These are phyloP conservation scores for Lepeophtheirus nordmannii DNA, from an alignment of 2,888 invertebrate species.

Conservation along the genomic window DNA sequence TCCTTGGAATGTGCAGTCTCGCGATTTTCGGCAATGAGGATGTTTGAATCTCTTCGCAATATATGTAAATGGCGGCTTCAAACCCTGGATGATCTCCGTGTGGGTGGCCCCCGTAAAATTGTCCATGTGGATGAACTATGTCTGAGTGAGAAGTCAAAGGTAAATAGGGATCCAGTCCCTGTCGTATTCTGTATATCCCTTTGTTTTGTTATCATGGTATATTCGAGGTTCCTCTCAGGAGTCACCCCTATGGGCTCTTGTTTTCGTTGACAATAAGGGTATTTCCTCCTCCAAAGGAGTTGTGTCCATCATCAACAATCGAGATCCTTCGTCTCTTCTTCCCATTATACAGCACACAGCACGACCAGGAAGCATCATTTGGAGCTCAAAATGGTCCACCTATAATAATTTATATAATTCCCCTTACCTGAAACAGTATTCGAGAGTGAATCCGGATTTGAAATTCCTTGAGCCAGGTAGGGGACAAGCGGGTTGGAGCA, in stretches of 20 bases:
- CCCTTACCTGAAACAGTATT: not conserved
- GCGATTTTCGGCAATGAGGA: not conserved
- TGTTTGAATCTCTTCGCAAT: not conserved
- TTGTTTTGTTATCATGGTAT: no score
- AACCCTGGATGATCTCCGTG: slow-evolving; percentile 1
- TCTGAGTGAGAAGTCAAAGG: slow-evolving; percentile 1
- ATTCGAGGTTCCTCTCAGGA: not conserved
- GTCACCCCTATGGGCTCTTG: slow-evolving; percentile 5
- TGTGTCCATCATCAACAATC: not conserved
- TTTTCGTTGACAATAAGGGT: not conserved
- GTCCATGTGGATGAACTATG: not conserved
- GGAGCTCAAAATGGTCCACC: not conserved
- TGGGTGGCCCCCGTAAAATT: not conserved
- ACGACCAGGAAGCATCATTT: not conserved
- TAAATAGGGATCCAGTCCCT: not conserved
- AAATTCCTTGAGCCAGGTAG: not conserved
- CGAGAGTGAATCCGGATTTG: not conserved
- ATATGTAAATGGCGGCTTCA: slow-evolving; percentile 5
- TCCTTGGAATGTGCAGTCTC: not conserved
- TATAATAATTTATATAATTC: not conserved
- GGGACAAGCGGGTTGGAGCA: not conserved
- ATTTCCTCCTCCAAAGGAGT: not conserved
- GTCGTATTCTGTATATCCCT: no score
- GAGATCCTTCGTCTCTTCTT: not conserved
- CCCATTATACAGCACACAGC: not conserved